Conservation (phyloP, 1,140 invertebrate genomes). For the Harlomillsia oculata region DNA sequence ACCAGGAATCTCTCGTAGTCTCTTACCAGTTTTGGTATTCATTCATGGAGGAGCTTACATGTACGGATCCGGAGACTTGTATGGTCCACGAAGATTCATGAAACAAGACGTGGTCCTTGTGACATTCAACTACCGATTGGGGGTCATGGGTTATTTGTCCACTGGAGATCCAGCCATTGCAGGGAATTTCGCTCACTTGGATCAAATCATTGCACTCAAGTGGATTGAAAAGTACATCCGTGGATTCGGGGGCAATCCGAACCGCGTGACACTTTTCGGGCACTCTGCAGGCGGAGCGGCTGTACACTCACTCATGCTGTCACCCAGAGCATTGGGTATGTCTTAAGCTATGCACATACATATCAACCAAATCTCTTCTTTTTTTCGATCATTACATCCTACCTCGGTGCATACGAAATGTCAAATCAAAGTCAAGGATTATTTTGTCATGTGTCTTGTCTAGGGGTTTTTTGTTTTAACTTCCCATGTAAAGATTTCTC, state of each 20-base stretch:
- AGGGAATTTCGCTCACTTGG: constrained; percentile 41
- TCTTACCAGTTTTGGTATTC: constrained; percentile 30
- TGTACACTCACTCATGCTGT: constrained; percentile 33
- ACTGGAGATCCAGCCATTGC: constrained; percentile 33
- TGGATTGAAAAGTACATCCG: constrained; percentile 41
- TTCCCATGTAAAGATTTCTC: too few species aligned
- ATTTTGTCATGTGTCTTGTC: too few species aligned
- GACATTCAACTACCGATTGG: constrained; percentile 48
- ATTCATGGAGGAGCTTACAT: constrained; percentile 36
- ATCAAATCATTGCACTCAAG: constrained; percentile 42
- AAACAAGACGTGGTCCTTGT: constrained; percentile 46
- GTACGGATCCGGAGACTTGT: constrained; percentile 23
- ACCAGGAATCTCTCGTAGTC: constrained; percentile 9
- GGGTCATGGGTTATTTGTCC: constrained; percentile 37
- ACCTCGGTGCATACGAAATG: too few species aligned
- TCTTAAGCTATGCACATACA: too few species aligned
- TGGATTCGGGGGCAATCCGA: constrained; percentile 36
- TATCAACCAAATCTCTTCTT: too few species aligned
- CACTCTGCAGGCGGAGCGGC: constrained; percentile 35
- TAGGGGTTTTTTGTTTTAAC: too few species aligned
- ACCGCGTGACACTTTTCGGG: constrained; percentile 35
- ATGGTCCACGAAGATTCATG: constrained; percentile 36
- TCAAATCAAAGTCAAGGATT: too few species aligned
- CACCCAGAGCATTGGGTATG: constrained; percentile 29
- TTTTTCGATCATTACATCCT: too few species aligned